Evolutionary conservation across 2,113 vertebrate species (phyloP).

Genomic region (Calypte anna): DNA sequence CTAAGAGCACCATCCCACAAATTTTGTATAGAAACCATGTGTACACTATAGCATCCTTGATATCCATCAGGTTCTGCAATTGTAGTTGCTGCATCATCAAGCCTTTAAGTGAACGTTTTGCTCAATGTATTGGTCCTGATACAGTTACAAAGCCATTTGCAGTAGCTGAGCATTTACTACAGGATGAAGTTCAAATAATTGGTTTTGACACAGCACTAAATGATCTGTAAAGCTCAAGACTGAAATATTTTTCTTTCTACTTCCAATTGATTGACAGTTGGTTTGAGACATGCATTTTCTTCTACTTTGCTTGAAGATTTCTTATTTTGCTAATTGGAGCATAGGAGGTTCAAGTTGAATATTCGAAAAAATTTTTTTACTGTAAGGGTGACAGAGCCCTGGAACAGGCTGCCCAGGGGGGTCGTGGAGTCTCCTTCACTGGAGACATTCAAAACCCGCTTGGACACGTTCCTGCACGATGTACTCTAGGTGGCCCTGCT

Average conservation of each 20-base stretch:
- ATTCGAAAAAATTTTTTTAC: too few species aligned
- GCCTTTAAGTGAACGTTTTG: not conserved
- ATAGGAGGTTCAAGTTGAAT: too few species aligned
- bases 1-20: not conserved
- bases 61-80: not conserved
- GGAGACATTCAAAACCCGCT: too few species aligned
- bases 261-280: not conserved
- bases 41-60: not conserved
- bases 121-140: not conserved
- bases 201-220: not conserved
- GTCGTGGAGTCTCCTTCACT: too few species aligned
- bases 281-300: not conserved
- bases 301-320: not conserved
- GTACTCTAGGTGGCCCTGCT: too few species aligned
- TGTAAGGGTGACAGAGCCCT: too few species aligned
- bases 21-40: not conserved
- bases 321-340: not conserved
- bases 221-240: not conserved
- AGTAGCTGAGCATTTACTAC: not conserved
- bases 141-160: not conserved
- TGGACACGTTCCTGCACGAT: too few species aligned
- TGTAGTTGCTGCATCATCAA: not conserved
- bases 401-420: too few species aligned
- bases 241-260: not conserved
- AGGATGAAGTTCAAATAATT: not conserved